phyloP scores from a whole-genome alignment of 35 echinoderm and acorn worm species.

The Acanthaster planci region DNA sequence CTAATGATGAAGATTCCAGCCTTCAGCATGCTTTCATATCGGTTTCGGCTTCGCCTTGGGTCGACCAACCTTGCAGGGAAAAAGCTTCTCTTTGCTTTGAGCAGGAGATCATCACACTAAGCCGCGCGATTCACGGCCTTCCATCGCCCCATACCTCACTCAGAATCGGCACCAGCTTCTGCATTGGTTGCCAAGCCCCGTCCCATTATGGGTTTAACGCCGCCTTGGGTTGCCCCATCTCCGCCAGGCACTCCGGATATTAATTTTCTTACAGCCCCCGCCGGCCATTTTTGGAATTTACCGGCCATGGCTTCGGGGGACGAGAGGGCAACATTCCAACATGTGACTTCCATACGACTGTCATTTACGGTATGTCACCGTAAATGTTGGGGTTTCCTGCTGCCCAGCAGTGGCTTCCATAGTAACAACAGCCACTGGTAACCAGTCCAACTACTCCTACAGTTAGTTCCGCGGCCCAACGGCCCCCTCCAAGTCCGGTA shows the following conservation, averaged over 20 bases:
- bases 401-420: too few relatives aligned
- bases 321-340: neutral
- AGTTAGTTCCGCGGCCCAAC: too few relatives aligned
- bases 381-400: neutral
- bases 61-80: neutral
- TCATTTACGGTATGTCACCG: neutral
- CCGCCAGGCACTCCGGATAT: too few relatives aligned
- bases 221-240: constrained; percentile 20
- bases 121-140: too few relatives aligned
- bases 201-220: too few relatives aligned
- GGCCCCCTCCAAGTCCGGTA: too few relatives aligned
- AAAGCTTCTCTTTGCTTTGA: neutral
- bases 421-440: neutral
- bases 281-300: neutral
- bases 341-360: neutral
- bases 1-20: too few relatives aligned
- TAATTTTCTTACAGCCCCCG: too few relatives aligned
- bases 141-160: neutral
- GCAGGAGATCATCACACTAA: neutral
- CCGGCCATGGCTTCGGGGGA: neutral
- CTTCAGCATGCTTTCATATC: too few relatives aligned
- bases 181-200: too few relatives aligned
- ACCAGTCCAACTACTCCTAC: too few relatives aligned
- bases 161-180: neutral
- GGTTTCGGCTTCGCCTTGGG: neutral